Evolutionary conservation across 2,113 vertebrate genomes (phyloP).

Genomic region (Gobiocypris rarus): DNA sequence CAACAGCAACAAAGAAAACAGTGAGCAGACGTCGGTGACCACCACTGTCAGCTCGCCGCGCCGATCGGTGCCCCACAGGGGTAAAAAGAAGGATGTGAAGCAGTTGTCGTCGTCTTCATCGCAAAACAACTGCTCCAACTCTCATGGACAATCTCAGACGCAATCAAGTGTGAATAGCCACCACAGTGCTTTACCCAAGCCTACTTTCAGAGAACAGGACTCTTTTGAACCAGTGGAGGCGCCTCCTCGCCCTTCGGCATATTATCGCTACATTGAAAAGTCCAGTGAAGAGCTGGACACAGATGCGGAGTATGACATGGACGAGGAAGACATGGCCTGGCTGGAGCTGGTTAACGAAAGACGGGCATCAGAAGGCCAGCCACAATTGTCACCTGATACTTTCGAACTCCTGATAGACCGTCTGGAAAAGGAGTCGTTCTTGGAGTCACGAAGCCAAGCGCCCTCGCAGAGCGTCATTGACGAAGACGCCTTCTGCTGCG

Average conservation of each 20-base stretch:
- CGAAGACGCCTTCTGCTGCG: constrained; percentile 96
- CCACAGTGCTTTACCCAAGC: constrained; percentile 83
- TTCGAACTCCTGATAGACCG: constrained; percentile 93
- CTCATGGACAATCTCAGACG: constrained; percentile 64
- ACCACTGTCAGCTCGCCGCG: constrained; percentile 79
- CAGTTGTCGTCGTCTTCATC: constrained; percentile 58
- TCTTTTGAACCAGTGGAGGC: constrained; percentile 79
- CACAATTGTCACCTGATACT: constrained; percentile 81
- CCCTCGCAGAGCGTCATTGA: constrained; percentile 86
- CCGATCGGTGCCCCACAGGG: constrained; percentile 78
- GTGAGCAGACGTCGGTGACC: constrained; percentile 84
- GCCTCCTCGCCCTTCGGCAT: constrained; percentile 81
- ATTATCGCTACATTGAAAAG: constrained; percentile 92
- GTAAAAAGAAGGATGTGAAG: constrained; percentile 86
- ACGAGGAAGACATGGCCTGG: constrained; percentile 94
- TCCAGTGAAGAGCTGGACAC: constrained; percentile 85
- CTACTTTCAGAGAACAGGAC: constrained; percentile 87
- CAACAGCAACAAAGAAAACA: constrained; percentile 99
- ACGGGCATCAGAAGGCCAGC: constrained; percentile 83
- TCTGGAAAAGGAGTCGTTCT: constrained; percentile 92
- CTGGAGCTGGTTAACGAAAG: constrained; percentile 92
- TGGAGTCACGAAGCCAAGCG: constrained; percentile 86
- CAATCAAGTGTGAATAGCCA: constrained; percentile 69
- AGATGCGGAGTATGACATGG: constrained; percentile 96
- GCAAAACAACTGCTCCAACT: constrained; percentile 64